Evolutionary conservation across 2,113 vertebrate species (phyloP), one percentile per base, ranked within the genome.

Genomic region (Calyptomena viridis): DNA sequence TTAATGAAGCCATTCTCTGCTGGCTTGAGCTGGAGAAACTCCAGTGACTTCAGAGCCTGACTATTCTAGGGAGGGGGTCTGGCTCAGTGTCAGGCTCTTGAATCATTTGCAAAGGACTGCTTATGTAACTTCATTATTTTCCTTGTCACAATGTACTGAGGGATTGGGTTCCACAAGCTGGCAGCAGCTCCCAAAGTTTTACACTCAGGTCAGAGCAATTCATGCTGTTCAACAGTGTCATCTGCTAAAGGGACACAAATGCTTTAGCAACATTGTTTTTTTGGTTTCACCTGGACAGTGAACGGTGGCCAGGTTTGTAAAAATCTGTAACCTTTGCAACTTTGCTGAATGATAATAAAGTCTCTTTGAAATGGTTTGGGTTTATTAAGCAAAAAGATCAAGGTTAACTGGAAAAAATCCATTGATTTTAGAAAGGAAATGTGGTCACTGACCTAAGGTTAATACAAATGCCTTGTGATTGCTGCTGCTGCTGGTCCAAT

Each of bases 81-180:
- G 94, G 95, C 79, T 87, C 88, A 52, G 67, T 3, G 0, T 66
- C 92, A 90, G 56, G n/a, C 23, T 89, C 69, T 80, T 90, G 40
- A 90, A 69, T 75, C 23, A 90, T 64, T 46, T 92, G 76, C 60
- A 68, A 83, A 85, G 63, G 33, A 73, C 31, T 24, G 1, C 59
- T 95, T 94, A 86, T 79, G 60, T 75, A 96, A 94, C 83, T 74
- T 90, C 12, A 28, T 75, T 90, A 91, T 90, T 90, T 81, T 47
- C 85, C 40, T 64, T 74, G 46, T 52, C 92, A 92, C 83, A 95
- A 84, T 81, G 68, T 79, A 77, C 40, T 0, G 3, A 77, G 47
- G 39, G 49, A 91, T 93, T 87, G 53, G 40, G 60, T 94, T 94
- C 64, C 92, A 90, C 16, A n/a, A 87, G 20, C 11, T 2, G 2